Conservation (phyloP, 2,888 invertebrate genomes). For the Temnothorax ravouxi region DNA sequence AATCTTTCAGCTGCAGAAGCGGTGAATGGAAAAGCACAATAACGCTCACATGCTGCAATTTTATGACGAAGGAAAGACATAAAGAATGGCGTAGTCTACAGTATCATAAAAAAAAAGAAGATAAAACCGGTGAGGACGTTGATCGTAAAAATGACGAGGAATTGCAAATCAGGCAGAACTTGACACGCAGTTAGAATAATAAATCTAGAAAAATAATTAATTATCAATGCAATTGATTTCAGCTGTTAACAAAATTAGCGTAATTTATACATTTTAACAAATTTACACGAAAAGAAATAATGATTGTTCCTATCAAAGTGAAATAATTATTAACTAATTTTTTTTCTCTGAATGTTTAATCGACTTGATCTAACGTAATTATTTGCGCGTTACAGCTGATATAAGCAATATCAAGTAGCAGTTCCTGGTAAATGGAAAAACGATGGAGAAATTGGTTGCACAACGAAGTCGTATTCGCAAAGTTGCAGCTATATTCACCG, state of each 20-base stretch:
- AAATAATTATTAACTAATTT: background rate
- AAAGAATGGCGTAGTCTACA: background rate
- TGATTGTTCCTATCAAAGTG: background rate
- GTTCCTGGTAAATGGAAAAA: conserved; percentile 12
- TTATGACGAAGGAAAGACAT: background rate
- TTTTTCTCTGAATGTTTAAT: background rate
- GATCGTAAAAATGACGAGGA: background rate
- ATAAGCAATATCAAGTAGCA: conserved; percentile 29
- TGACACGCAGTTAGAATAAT: background rate
- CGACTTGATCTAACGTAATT: background rate
- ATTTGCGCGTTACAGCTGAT: conserved; percentile 8
- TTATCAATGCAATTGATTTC: background rate
- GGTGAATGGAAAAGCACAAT: conserved; percentile 18
- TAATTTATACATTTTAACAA: background rate
- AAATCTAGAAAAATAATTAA: background rate
- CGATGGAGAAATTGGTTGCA: conserved; percentile 14
- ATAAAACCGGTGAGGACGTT: background rate
- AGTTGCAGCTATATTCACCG: background rate
- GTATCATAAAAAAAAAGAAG: background rate
- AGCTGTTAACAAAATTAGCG: background rate
- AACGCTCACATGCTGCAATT: conserved; percentile 13
- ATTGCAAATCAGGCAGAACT: background rate
- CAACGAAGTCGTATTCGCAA: background rate
- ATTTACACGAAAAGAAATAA: background rate
- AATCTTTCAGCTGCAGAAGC: conserved; percentile 7